These are phyloP conservation scores for Pediacus dermestoides DNA, from an alignment of 2,888 invertebrate genomes.

Conservation along the genomic window DNA sequence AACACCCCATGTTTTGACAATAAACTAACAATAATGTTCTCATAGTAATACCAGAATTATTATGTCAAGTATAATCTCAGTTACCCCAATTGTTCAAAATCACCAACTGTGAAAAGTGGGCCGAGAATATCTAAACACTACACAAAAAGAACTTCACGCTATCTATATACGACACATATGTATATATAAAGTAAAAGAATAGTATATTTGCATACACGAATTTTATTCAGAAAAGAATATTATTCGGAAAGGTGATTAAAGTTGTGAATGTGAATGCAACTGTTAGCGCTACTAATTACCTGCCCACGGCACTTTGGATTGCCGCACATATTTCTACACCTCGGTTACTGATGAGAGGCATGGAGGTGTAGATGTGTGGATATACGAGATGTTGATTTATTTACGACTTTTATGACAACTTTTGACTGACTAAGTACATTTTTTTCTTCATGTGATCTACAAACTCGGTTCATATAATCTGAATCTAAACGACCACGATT, in stretches of 20 bases:
- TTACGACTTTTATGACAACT: slow-evolving; percentile 20
- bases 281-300: slow-evolving; percentile 40
- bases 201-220: slow-evolving; percentile 10
- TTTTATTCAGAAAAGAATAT: slow-evolving; percentile 9
- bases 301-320: slow-evolving; percentile 31
- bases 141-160: slow-evolving; percentile 3
- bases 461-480: slow-evolving; percentile 1
- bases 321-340: slow-evolving; percentile 25
- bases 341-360: slow-evolving; percentile 24
- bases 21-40: slow-evolving; percentile 36
- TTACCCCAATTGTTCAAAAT: slow-evolving; percentile 38
- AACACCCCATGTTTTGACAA: slow-evolving; percentile 36
- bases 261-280: slow-evolving; percentile 32
- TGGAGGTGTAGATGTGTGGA: slow-evolving; percentile 15
- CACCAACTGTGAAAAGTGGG: slow-evolving; percentile 40
- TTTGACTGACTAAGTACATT: no score
- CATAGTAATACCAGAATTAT: slow-evolving; percentile 41
- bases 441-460: no score
- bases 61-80: slow-evolving; percentile 39
- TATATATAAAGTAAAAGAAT: no score
- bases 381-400: slow-evolving; percentile 24
- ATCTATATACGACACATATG: slow-evolving; percentile 5
- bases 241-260: slow-evolving; percentile 15
- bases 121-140: slow-evolving; percentile 21
- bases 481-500: not conserved